Base-by-base conservation (phyloP, 2,888 invertebrate genomes). In the Salticus scenicus region DNA sequence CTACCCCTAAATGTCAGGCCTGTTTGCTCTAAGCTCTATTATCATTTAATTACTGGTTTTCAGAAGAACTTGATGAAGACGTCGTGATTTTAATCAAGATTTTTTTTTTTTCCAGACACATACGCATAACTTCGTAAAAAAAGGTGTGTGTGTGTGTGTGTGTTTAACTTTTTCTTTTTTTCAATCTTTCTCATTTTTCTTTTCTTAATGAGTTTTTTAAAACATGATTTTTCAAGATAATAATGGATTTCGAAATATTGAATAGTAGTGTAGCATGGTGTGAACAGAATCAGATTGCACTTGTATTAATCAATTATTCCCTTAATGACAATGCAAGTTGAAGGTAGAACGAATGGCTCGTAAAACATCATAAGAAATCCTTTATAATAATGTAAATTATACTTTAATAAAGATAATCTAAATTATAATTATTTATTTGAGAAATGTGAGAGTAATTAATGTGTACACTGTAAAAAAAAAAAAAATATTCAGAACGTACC, bases 41-140 rank as follows among this genome's bases (percentile, higher is more conserved):
- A 84, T 84, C 77, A 84, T 84, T 84, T 84, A 84, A 84, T 84
- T 84, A 84, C 83, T n/a, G 67, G 76, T 20, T 72, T 42, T 42
- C 75, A 24, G 10, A 27, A 31, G 67, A 37, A 66, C 27, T 30
- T 71, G 72, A 67, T 77, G 77, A 84, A 73, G 83, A 77, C 78
- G 77, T 73, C 83, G 72, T 83, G 82, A 83, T 77, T 75, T 84
- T 84, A 77, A 84, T 77, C 83, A 84, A 57, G 28, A 17, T 14
- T 51, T 51, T 71, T 69, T 2, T 41, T 57, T 37, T 37, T 77
- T 24, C 28, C 71, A 47, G n/a, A 37, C 10, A 10, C 10, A 37
- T 37, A 37, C 37, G 37, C 37, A 37, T 37, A 37, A 37, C 37
- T 10, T 57, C 4, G 8, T 24, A 17, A 4, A 14, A 47, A 47